A percentile compares a stretch with the other conserved stretches of the same genome.
Evolutionary conservation across 2,113 vertebrate genomes (phyloP).

Genomic region (Pao palembangensis): DNA sequence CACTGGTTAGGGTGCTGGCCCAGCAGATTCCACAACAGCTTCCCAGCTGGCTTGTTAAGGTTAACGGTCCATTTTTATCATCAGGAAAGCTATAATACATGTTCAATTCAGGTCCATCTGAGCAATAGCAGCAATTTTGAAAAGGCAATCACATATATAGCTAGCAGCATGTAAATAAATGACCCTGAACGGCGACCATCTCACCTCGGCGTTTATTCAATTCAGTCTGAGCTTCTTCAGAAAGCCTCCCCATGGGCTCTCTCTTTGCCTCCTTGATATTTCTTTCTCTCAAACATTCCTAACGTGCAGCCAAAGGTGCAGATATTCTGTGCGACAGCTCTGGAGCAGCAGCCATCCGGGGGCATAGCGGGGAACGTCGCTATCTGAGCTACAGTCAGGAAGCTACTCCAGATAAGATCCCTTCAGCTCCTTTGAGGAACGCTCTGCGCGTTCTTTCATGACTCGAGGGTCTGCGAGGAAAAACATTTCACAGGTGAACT

Average conservation of each 20-base stretch:
- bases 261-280: constrained; percentile 7
- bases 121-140: not conserved
- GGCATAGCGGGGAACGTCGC: constrained; percentile 24
- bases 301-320: constrained; percentile 10
- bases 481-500: constrained; percentile 5
- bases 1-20: constrained; percentile 23
- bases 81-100: not conserved
- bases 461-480: constrained; percentile 3
- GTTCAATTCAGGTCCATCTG: constrained; percentile 1
- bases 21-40: constrained; percentile 6
- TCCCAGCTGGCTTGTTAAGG: constrained; percentile 4
- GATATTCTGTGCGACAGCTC: constrained; percentile 11
- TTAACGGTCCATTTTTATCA: not conserved
- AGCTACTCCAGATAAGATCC: constrained; percentile 54
- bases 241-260: not conserved
- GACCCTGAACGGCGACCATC: too few species aligned
- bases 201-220: constrained; percentile 4
- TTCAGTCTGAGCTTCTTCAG: not conserved
- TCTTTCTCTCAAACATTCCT: not conserved
- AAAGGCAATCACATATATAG: not conserved
- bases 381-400: constrained; percentile 55
- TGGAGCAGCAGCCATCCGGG: constrained; percentile 42
- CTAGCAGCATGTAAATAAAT: not conserved
- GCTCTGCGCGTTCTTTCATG: constrained; percentile 35
- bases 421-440: constrained; percentile 36